Base-by-base conservation (phyloP, 2,113 vertebrate genomes). In the Festucalex cinctus region DNA sequence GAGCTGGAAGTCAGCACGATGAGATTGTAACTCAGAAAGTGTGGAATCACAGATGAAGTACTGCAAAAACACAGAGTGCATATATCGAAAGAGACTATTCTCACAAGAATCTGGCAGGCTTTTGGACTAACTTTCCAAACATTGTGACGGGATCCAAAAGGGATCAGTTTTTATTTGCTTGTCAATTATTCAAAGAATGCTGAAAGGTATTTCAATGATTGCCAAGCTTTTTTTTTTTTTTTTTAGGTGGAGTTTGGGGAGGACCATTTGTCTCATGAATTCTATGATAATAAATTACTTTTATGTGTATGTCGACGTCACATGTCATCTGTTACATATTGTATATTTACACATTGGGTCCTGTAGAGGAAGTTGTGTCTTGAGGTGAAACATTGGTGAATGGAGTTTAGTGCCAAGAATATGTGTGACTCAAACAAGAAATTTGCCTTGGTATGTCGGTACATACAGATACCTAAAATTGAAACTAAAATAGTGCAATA, bases 1-100 rank as follows among this genome's bases (percentile, higher is more conserved):
- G 74, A 71, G 73, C 54, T 63, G 65, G 66, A 74, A 57, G 65
- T 68, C 60, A 66, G 48, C 64, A 70, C 59, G 26, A 56, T 37
- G 59, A 71, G 60, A 60, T 67, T 78, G 26, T 28, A 57, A 57
- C 69, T 36, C 43, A 32, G 65, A 60, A 70, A 79, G n/a, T 22
- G 48, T 14, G 2, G 20, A 51, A 22, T n/a, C 24, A 19, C 54
- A 26, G n/a, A 57, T 16, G 1, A 66, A 84, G 48, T 51, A 2
- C 2, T 48, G 9, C 24, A 43, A 46, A 51, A 65, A 36, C 28
- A 51, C 59, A 61, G 12, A 8, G 10, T 5, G 8, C 3, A 12
- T 37, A 36, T n/a, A 59, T 24, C n/a, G 59, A 61, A 61, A 16
- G 37, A 24, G 37, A 22, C n/a, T 22, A 36, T 13, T 59, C 57